Evolutionary conservation across 1,140 invertebrate genomes (phyloP).

Genomic region (Druon quercuslanigerum): DNA sequence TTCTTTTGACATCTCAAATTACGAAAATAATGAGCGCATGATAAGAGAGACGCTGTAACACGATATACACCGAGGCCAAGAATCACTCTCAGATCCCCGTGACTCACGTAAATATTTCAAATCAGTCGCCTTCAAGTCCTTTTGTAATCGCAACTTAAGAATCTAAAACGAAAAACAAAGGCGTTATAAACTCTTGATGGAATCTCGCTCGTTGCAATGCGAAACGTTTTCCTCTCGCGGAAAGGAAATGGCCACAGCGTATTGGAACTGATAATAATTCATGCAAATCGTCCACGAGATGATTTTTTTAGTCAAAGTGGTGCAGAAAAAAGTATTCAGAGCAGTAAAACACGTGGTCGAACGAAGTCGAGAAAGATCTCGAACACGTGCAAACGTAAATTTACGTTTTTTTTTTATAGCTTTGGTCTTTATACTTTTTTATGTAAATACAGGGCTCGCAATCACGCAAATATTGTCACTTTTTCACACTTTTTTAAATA

Average conservation of each 20-base stretch:
- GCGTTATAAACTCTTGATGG: too few species aligned
- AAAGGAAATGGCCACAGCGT: background rate
- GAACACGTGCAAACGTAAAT: background rate
- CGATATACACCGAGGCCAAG: slow-evolving; percentile 17
- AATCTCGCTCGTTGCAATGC: too few species aligned
- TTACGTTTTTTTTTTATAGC: background rate
- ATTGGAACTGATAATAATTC: background rate
- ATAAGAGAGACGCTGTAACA: slow-evolving; percentile 27
- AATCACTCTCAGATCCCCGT: background rate
- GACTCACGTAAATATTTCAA: slow-evolving; percentile 25
- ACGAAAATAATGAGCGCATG: slow-evolving; percentile 30
- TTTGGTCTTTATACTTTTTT: background rate
- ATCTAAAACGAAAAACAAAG: background rate
- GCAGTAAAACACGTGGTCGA: slow-evolving; percentile 5
- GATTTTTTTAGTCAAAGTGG: slow-evolving; percentile 15
- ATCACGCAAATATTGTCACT: too few species aligned
- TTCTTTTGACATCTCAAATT: slow-evolving; percentile 26
- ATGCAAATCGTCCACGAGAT: background rate
- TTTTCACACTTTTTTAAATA: too few species aligned
- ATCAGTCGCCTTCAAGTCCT: slow-evolving; percentile 6
- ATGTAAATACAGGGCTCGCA: too few species aligned
- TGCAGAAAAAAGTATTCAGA: background rate
- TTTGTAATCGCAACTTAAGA: slow-evolving; percentile 15
- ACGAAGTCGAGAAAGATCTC: background rate
- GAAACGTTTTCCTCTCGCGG: background rate